Evolutionary conservation across 2,888 invertebrate species (phyloP).

Genomic region (Listrodromus nycthemerus): DNA sequence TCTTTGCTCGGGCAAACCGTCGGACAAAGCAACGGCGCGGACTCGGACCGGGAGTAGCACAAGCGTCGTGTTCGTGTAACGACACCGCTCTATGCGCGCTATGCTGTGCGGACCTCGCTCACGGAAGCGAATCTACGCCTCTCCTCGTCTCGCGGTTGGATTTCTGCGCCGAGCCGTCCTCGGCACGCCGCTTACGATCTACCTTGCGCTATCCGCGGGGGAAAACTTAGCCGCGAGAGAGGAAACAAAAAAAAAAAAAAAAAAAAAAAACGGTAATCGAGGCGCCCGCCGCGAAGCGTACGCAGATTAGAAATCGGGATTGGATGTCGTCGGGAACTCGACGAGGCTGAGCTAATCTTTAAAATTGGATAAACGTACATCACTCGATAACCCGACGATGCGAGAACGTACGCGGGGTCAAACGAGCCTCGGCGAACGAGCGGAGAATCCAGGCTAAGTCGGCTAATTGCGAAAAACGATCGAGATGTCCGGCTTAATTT

Average conservation of each 20-base stretch:
- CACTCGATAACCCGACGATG: slow-evolving; percentile 22
- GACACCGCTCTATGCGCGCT: slow-evolving; percentile 23
- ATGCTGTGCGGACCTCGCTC: slow-evolving; percentile 41
- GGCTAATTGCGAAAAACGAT: slow-evolving; percentile 5
- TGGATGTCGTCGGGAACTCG: slow-evolving; percentile 21
- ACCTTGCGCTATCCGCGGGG: not conserved
- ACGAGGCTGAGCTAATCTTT: slow-evolving; percentile 1
- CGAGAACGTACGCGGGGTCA: not conserved
- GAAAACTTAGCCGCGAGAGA: slow-evolving; percentile 18
- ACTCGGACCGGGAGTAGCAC: slow-evolving; percentile 21
- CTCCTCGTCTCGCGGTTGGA: slow-evolving; percentile 55
- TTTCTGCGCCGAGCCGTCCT: slow-evolving; percentile 46
- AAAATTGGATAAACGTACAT: slow-evolving; percentile 13
- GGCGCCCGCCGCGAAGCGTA: slow-evolving; percentile 15
- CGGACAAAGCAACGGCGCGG: slow-evolving; percentile 57
- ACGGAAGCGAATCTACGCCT: slow-evolving; percentile 63
- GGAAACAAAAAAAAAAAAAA: slow-evolving; percentile 11
- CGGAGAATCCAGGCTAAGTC: not conserved
- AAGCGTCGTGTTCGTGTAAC: slow-evolving; percentile 43
- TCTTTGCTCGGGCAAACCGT: slow-evolving; percentile 68
- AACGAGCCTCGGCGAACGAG: not conserved
- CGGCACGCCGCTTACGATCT: not conserved
- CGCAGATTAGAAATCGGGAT: slow-evolving; percentile 46
- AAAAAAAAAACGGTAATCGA: slow-evolving; percentile 2
- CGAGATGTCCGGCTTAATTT: not conserved